Conservation (phyloP, 2,113 vertebrate genomes). For the Aegotheles bennettii region DNA sequence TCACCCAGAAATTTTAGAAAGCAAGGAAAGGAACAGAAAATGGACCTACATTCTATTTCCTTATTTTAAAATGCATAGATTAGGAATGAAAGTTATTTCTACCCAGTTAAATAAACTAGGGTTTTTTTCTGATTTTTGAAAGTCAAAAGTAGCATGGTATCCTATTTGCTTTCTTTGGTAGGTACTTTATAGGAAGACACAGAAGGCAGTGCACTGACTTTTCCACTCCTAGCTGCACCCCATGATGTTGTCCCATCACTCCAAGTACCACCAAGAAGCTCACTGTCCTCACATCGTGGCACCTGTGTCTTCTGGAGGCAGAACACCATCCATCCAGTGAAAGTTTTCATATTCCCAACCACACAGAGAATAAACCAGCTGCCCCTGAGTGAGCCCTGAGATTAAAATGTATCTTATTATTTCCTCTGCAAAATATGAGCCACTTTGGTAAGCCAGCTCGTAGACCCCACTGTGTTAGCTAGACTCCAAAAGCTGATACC, state of each 20-base stretch:
- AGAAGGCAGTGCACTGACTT: not conserved
- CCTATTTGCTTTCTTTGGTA: not conserved
- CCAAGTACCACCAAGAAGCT: not conserved
- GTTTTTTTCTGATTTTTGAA: not conserved
- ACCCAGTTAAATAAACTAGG: not conserved
- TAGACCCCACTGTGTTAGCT: not conserved
- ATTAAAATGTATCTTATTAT: slow-evolving; percentile 1
- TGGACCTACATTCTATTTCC: not conserved
- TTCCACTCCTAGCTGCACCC: not conserved
- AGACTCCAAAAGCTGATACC: not conserved
- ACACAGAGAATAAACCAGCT: not conserved
- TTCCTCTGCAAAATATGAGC: not conserved
- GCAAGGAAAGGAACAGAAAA: not conserved
- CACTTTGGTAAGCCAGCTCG: not conserved
- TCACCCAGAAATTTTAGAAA: not conserved
- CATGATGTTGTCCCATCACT: not conserved
- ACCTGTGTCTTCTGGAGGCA: not conserved
- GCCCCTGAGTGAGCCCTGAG: not conserved
- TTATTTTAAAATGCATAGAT: not conserved
- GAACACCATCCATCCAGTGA: not conserved
- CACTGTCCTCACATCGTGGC: not conserved
- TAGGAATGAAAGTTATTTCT: not conserved
- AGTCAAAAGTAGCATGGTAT: not conserved
- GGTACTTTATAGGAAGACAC: not conserved
- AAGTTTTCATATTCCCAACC: not conserved